These are phyloP conservation scores for Coleophora deauratella DNA, from an alignment of 2,888 invertebrate genomes.

Conservation along the genomic window DNA sequence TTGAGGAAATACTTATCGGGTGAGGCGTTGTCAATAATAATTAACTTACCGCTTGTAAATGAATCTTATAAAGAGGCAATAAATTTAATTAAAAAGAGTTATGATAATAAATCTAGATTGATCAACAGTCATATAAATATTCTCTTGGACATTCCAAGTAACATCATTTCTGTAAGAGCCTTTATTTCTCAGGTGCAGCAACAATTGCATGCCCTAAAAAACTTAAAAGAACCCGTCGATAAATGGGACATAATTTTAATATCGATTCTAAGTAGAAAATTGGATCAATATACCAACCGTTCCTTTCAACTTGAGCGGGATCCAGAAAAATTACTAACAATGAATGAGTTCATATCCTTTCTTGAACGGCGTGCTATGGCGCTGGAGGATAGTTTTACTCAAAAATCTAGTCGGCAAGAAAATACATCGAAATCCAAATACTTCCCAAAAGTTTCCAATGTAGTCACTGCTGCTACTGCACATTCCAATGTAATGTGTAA, in stretches of 20 bases:
- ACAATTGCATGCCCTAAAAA: conserved; percentile 3
- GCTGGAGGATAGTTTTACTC: not conserved
- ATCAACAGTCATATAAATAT: conserved; percentile 7
- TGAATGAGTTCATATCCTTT: conserved; percentile 7
- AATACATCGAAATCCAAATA: not conserved
- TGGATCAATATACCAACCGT: conserved; percentile 8
- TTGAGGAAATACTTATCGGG: conserved; percentile 8
- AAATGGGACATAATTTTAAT: conserved; percentile 3
- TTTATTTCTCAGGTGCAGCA: conserved; percentile 11
- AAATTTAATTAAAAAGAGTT: conserved; percentile 6
- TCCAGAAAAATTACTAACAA: conserved; percentile 1
- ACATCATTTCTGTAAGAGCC: conserved; percentile 13
- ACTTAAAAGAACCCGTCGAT: conserved; percentile 1
- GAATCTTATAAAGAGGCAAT: conserved; percentile 8
- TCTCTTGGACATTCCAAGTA: conserved; percentile 10
- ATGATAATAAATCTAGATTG: conserved; percentile 8
- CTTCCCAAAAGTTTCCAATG: not conserved
- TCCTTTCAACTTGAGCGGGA: conserved; percentile 8
- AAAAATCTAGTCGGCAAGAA: not conserved
- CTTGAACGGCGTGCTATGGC: conserved; percentile 6
- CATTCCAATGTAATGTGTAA: too few species aligned
- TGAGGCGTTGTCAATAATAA: conserved; percentile 6
- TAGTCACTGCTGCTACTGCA: not conserved
- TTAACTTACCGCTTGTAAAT: conserved; percentile 10
- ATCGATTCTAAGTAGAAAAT: conserved; percentile 3